Evolutionary conservation across 2,113 vertebrate species (phyloP).

Genomic region (Xiphophorus hellerii): DNA sequence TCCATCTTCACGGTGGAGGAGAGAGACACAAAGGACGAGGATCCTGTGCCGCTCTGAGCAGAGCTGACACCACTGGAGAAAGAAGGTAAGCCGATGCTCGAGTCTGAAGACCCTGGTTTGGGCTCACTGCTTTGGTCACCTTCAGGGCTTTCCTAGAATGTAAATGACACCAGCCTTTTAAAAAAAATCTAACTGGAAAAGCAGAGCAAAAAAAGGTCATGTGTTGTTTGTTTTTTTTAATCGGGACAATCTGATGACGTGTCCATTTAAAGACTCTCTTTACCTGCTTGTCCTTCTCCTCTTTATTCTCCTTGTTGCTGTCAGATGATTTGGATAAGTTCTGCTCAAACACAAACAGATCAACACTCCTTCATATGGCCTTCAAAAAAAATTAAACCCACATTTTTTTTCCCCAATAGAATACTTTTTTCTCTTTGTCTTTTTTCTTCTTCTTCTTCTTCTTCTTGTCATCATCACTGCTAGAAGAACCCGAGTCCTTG

Average conservation of each 20-base stretch:
- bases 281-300: conserved; percentile 30
- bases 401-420: not conserved
- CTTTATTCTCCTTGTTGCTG: conserved; percentile 44
- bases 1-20: conserved; percentile 53
- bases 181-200: not conserved
- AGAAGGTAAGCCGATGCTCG: not conserved
- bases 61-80: conserved; percentile 8
- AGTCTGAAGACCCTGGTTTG: conserved; percentile 1
- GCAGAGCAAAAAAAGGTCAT: too few species aligned
- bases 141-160: conserved; percentile 30
- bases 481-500: conserved; percentile 55
- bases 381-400: not conserved
- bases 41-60: not conserved
- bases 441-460: conserved; percentile 64
- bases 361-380: not conserved
- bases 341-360: conserved; percentile 26
- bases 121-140: conserved; percentile 1
- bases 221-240: not conserved
- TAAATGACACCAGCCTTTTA: not conserved
- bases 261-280: conserved; percentile 12
- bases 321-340: conserved; percentile 29
- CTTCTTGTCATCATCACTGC: conserved; percentile 60
- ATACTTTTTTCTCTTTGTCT: conserved; percentile 55
- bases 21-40: conserved; percentile 3
- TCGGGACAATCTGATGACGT: not conserved